phyloP scores from a whole-genome alignment of 2,113 vertebrate species.

The Xenopus borealis region DNA sequence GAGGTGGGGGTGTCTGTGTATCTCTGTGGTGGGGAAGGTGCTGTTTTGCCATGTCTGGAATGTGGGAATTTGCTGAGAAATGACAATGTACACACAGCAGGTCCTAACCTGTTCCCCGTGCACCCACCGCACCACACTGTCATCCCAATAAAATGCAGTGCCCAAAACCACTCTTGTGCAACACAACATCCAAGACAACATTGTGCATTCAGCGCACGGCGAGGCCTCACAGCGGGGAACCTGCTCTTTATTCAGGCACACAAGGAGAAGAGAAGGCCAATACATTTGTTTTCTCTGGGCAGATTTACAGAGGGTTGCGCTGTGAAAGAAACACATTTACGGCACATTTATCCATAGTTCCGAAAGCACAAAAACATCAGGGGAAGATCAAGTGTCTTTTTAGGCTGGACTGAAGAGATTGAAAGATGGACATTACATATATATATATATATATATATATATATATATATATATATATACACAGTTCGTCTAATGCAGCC shows the following conservation, averaged over 20 bases:
- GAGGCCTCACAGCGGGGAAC: background rate
- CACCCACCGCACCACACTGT: slow-evolving; percentile 8
- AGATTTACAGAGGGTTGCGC: background rate
- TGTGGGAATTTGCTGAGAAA: slow-evolving; percentile 45
- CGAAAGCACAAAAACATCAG: too few species aligned
- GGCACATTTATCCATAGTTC: too few species aligned
- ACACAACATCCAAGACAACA: background rate
- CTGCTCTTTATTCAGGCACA: background rate
- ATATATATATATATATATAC: too few species aligned
- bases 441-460: too few species aligned
- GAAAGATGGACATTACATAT: too few species aligned
- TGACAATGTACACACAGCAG: slow-evolving; percentile 32
- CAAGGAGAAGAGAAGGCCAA: background rate
- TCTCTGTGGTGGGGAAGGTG: slow-evolving; percentile 24
- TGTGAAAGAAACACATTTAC: background rate
- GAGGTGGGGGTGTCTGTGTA: slow-evolving; percentile 10
- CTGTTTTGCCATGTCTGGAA: slow-evolving; percentile 42
- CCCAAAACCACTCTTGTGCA: background rate
- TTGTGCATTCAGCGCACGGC: background rate
- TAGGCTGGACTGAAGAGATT: too few species aligned
- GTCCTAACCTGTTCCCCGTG: slow-evolving; percentile 21
- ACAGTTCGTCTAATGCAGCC: too few species aligned
- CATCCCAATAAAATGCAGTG: slow-evolving; percentile 2
- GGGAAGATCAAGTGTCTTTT: too few species aligned
- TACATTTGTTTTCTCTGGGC: background rate